Conservation (phyloP, 2,113 vertebrate genomes). For the Smithornis capensis region DNA sequence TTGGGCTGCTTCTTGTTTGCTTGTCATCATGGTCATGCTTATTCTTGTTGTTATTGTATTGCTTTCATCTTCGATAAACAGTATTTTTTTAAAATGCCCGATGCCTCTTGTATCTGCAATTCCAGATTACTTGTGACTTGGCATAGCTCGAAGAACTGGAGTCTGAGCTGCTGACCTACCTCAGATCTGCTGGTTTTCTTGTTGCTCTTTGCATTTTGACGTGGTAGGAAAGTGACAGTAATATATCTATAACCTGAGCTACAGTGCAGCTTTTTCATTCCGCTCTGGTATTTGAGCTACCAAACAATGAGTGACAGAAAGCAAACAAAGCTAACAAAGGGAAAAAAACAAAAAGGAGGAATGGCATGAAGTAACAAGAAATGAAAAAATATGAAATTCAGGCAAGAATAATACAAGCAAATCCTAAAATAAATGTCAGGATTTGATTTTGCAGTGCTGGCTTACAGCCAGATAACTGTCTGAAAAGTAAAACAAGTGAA, state of each 20-base stretch:
- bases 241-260: not conserved
- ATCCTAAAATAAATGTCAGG: slow-evolving; percentile 61
- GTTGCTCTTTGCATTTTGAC: not conserved
- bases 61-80: slow-evolving; percentile 69
- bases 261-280: not conserved
- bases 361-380: slow-evolving; percentile 27
- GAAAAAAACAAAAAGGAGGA: not conserved
- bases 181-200: not conserved
- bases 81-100: not conserved
- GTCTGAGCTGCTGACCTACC: not conserved
- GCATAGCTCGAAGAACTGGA: not conserved
- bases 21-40: slow-evolving; percentile 47
- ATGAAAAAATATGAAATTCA: slow-evolving; percentile 25
- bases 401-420: slow-evolving; percentile 47
- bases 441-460: slow-evolving; percentile 57
- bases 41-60: slow-evolving; percentile 58
- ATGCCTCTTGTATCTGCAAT: not conserved
- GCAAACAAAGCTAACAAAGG: slow-evolving; percentile 41
- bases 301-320: slow-evolving; percentile 30
- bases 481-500: slow-evolving; percentile 43
- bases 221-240: not conserved
- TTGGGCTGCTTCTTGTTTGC: slow-evolving; percentile 39
- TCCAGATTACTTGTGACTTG: slow-evolving; percentile 42
- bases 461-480: slow-evolving; percentile 56
- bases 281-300: slow-evolving; percentile 15